These are phyloP conservation scores for Drosophila flavopinicola DNA, from an alignment of 2,888 invertebrate genomes.

Conservation along the genomic window DNA sequence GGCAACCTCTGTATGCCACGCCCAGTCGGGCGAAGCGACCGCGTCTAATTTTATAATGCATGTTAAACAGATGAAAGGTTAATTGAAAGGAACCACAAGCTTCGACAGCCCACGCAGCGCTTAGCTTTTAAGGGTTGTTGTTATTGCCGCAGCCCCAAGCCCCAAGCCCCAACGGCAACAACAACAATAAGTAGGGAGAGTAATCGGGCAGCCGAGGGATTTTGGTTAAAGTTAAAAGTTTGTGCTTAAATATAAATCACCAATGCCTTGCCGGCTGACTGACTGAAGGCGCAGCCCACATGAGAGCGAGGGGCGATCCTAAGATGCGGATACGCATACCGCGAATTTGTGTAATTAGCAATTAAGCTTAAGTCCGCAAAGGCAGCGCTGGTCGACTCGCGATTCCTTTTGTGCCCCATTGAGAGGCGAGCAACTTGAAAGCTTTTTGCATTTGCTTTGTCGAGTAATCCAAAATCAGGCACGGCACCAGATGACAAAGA, in stretches of 20 bases:
- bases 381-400: constrained; percentile 28
- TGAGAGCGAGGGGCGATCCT: constrained; percentile 41
- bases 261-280: constrained; percentile 64
- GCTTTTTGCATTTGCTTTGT: constrained; percentile 58
- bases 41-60: constrained; percentile 79
- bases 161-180: constrained; percentile 26
- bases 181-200: constrained; percentile 21
- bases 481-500: constrained; percentile 75
- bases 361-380: constrained; percentile 64
- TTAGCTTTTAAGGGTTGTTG: constrained; percentile 69
- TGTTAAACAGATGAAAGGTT: constrained; percentile 79
- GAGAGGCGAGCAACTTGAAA: constrained; percentile 49
- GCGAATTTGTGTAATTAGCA: constrained; percentile 78
- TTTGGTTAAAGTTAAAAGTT: constrained; percentile 78
- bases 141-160: constrained; percentile 29
- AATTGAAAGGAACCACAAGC: constrained; percentile 77
- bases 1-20: constrained; percentile 38
- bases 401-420: constrained; percentile 32
- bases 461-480: constrained; percentile 61
- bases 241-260: constrained; percentile 78
- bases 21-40: constrained; percentile 52
- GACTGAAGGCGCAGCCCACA: constrained; percentile 44
- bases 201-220: constrained; percentile 52
- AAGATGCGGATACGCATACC: constrained; percentile 57
- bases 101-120: constrained; percentile 69